Evolutionary conservation across 2,888 invertebrate species (phyloP).

Genomic region (Hylaea fasciaria): DNA sequence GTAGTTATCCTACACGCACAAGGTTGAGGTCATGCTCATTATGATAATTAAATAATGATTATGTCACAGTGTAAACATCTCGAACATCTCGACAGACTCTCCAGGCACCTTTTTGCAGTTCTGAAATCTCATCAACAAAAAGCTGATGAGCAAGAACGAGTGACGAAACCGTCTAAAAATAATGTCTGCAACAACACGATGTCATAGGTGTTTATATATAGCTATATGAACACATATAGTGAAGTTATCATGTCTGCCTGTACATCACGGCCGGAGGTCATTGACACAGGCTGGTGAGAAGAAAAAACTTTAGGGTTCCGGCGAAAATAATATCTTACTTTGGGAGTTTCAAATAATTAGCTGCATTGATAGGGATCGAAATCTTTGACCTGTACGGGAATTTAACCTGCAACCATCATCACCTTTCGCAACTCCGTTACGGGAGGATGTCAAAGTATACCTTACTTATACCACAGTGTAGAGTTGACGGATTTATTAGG

Average conservation of each 20-base stretch:
- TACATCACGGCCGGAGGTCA: constrained; percentile 14
- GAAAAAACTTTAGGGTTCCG: background rate
- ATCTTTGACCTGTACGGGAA: too few species aligned
- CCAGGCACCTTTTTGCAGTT: background rate
- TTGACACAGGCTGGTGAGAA: constrained; percentile 9
- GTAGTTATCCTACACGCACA: too few species aligned
- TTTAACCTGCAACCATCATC: too few species aligned
- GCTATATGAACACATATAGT: constrained; percentile 2
- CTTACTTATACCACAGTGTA: too few species aligned
- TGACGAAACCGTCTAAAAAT: constrained; percentile 18
- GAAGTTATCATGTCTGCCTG: constrained; percentile 16
- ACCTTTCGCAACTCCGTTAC: too few species aligned
- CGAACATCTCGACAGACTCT: too few species aligned
- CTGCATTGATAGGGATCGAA: too few species aligned
- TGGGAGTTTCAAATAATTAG: background rate
- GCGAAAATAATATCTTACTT: background rate
- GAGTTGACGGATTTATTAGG: too few species aligned
- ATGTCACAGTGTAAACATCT: too few species aligned
- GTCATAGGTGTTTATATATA: background rate
- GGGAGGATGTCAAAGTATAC: too few species aligned
- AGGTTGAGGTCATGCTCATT: too few species aligned
- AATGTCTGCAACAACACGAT: background rate
- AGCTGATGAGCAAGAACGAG: constrained; percentile 6
- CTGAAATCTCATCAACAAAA: constrained; percentile 7
- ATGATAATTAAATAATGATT: too few species aligned